phyloP scores from a whole-genome alignment of 2,113 vertebrate genomes.

The Engraulis encrasicolus region DNA sequence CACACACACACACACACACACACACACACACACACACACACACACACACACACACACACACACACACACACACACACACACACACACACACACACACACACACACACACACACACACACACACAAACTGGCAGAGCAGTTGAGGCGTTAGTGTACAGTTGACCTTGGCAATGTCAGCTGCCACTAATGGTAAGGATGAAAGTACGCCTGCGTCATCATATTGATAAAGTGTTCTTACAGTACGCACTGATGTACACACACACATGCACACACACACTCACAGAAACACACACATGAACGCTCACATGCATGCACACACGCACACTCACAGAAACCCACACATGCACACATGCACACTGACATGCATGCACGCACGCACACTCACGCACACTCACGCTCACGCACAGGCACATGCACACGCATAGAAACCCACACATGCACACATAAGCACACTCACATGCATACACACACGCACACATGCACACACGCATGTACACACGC shows the following conservation, averaged over 20 bases:
- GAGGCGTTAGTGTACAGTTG: not conserved
- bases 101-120: not conserved
- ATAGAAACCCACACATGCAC: not conserved
- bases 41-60: not conserved
- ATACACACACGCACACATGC: not conserved
- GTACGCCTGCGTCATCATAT: not conserved
- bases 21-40: not conserved
- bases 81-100: slow-evolving; percentile 23
- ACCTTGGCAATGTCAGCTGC: not conserved
- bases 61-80: slow-evolving; percentile 1
- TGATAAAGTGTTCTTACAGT: no score
- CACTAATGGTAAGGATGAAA: not conserved
- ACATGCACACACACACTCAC: not conserved
- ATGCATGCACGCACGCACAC: not conserved
- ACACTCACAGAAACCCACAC: no score
- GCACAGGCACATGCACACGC: not conserved
- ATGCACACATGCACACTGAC: not conserved
- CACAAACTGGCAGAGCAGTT: not conserved
- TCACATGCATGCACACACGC: no score
- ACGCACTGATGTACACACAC: not conserved
- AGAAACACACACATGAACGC: no score
- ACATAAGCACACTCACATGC: not conserved
- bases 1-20: slow-evolving; percentile 31
- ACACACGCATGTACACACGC: not conserved
- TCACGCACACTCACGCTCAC: not conserved